Conservation (phyloP, 2,113 vertebrate genomes). For the Tachuris rubrigastra region DNA sequence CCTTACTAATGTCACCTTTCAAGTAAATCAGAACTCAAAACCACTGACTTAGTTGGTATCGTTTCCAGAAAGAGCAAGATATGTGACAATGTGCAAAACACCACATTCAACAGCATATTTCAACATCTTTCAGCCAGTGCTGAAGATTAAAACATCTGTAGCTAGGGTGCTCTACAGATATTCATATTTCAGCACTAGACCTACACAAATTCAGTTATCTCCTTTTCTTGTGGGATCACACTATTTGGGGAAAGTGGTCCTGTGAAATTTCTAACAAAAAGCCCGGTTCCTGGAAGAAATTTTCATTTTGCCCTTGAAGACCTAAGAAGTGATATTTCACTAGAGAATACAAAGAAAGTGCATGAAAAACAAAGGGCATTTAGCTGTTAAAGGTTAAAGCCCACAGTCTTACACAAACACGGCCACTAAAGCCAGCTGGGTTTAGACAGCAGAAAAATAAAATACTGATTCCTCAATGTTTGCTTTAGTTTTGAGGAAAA, state of each 20-base stretch:
- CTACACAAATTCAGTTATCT: not conserved
- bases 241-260: not conserved
- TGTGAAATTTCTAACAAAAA: not conserved
- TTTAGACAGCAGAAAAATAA: not conserved
- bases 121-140: not conserved
- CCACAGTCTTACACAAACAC: not conserved
- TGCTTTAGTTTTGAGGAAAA: not conserved
- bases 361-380: not conserved
- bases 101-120: not conserved
- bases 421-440: not conserved
- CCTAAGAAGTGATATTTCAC: not conserved
- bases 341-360: not conserved
- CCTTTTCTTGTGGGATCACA: not conserved
- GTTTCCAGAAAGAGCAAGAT: not conserved
- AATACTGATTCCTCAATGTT: not conserved
- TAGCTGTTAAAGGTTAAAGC: not conserved
- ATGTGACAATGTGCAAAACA: not conserved
- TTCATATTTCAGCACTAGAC: not conserved
- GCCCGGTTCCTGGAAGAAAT: not conserved
- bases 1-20: not conserved
- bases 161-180: not conserved
- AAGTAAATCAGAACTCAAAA: not conserved
- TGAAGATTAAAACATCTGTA: not conserved
- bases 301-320: not conserved
- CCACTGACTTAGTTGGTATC: not conserved